These are phyloP conservation scores for Campoplex nolae DNA, from an alignment of 2,888 invertebrate species.

Conservation along the genomic window DNA sequence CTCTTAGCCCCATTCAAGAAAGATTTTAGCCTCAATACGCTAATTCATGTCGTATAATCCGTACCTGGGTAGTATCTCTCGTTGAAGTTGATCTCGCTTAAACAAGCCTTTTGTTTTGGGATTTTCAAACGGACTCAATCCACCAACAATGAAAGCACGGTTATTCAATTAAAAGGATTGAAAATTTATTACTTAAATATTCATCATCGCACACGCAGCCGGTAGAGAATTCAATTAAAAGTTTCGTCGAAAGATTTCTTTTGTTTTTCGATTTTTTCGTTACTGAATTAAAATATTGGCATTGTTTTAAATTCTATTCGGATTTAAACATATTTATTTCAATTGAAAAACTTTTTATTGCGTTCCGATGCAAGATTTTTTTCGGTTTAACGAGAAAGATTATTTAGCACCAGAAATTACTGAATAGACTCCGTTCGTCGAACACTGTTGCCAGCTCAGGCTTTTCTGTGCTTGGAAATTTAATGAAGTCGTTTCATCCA, in stretches of 20 bases:
- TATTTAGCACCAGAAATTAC: conserved; percentile 53
- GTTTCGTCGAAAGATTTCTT: conserved; percentile 11
- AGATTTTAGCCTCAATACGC: conserved; percentile 35
- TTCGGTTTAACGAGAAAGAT: conserved; percentile 35
- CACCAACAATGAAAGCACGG: conserved; percentile 17
- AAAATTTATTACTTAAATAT: conserved; percentile 24
- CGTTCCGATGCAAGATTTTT: not conserved
- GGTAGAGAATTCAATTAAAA: conserved; percentile 42
- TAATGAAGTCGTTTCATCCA: conserved; percentile 72
- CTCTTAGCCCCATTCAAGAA: conserved; percentile 25
- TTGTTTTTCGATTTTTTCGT: not conserved
- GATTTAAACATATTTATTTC: not conserved
- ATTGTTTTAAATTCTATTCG: not conserved
- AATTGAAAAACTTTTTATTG: not conserved
- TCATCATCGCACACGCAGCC: not conserved
- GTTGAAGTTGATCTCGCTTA: conserved; percentile 50
- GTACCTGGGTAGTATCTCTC: not conserved
- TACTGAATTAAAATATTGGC: not conserved
- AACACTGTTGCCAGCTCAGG: conserved; percentile 68
- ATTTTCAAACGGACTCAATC: conserved; percentile 28
- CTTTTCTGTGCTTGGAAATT: conserved; percentile 76
- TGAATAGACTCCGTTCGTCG: conserved; percentile 51
- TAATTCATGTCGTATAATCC: conserved; percentile 59
- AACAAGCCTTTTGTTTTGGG: conserved; percentile 29
- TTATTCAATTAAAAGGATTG: conserved; percentile 25